Base-by-base conservation (phyloP, 2,797 vertebrate species). In the Cephalopachus bancanus region DNA sequence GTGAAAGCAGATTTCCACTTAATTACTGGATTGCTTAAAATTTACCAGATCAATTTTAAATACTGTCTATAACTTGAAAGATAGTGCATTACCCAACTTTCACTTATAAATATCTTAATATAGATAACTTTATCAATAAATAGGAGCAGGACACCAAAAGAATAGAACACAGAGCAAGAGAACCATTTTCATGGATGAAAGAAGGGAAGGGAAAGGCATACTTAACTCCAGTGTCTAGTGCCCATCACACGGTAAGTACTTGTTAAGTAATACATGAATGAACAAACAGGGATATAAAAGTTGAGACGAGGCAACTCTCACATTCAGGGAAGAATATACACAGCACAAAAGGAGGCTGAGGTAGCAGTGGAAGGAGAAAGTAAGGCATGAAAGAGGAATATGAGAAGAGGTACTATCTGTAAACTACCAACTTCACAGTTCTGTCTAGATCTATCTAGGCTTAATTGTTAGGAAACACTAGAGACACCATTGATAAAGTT, bases 251-350 rank as follows among this genome's bases (percentile, higher is more conserved):
- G 49, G 60, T 44, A 17, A 15, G 14, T 51, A 26, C 9, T 64
- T 69, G 74, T 33, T 83, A 90, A 75, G 74, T 78, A 78, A 2
- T 88, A 69, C 94, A 83, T 96, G 28, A 90, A 78, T 96, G 79
- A 67, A 91, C 26, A 37, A 69, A 53, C 2, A 44, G 37, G 14
- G 5, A 4, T 75, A 20, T 49, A 62, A 75, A 60, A 86, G 16
- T 19, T 71, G 30, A 3, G 10, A 67, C 37, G 37, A 89, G 71
- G 30, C 85, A 37, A 79, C n/a, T 83, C 22, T 78, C 19, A 78
- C 1, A 71, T 64, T 60, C n/a, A 85, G 24, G 51, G 33, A 91
- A 64, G 67, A 85, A 49, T 83, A 37, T 74, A 78, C 44, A 92
- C 28, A 22, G 17, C 44, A 17, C 33, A 44, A n/a, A 19, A 64